Evolutionary conservation across 2,797 vertebrate genomes (phyloP).

Genomic region (Nyctibius grandis): DNA sequence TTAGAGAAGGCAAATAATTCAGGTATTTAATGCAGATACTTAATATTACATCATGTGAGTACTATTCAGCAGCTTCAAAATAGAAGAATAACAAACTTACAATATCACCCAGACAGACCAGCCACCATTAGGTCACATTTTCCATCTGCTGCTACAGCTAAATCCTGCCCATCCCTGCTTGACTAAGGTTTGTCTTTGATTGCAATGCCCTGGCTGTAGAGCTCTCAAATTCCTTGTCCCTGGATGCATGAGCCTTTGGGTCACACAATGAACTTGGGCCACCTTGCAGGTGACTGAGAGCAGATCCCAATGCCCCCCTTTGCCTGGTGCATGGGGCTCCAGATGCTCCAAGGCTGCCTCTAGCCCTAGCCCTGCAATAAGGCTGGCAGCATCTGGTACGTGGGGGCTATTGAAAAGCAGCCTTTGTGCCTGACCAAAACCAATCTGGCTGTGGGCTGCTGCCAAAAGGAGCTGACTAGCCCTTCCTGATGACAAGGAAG

Average conservation of each 20-base stretch:
- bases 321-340: not conserved
- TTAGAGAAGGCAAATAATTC: not conserved
- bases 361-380: no score
- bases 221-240: no score
- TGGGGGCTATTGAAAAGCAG: no score
- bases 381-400: not conserved
- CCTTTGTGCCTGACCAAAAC: not conserved
- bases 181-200: not conserved
- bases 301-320: accelerated
- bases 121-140: not conserved
- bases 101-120: not conserved
- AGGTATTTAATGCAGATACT: not conserved
- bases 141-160: no score
- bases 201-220: not conserved
- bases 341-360: not conserved
- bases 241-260: not conserved
- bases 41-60: not conserved
- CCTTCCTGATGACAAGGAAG: not conserved
- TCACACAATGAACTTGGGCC: accelerated
- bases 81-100: not conserved
- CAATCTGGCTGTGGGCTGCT: not conserved
- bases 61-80: not conserved
- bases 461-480: not conserved
- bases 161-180: not conserved
- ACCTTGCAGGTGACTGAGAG: not conserved